Evolutionary conservation across 2,113 vertebrate genomes (phyloP), one percentile per base, ranked within the genome.

Genomic region (Aptenodytes forsteri): DNA sequence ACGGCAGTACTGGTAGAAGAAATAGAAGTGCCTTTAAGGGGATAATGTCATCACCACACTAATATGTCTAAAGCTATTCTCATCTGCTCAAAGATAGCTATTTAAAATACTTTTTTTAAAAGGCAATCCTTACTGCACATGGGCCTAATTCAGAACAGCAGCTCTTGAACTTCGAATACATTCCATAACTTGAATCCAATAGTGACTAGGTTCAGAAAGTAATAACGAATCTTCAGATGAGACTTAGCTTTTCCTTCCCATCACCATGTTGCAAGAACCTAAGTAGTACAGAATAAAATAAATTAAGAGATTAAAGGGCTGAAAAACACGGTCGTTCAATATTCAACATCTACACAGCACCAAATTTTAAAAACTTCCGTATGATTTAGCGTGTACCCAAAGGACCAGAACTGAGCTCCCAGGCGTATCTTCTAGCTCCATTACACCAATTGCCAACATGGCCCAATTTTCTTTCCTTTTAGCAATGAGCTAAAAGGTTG

Each of bases 161-260:
- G 46, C 19, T 62, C 62, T 32, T 42, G 62, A 40, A 40, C 1
- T 8, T 1, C 23, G 71, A 44, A 34, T 16, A 36, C 32, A 44
- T 55, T 64, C 88, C 49, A 4, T 19, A 38, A 69, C 46, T 40
- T 23, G 58, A 25, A 36, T 42, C 44, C 85, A 80, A 47, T 4
- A 66, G 59, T 40, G 61, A 38, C 52, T 44, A 7, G n/a, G 59
- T 25, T 46, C 81, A 92, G 70, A 83, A 69, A 95, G 40, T 32
- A 78, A 69, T 4, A 83, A 77, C 1, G 9, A 23, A 32, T 23
- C 79, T 94, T 75, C 78, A 69, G 56, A 10, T 55, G 81, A 67
- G 80, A 65, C 70, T 93, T n/a, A 67, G 73, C 72, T 91, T 79
- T 77, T 72, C 82, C 75, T 85, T 92, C 75, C 76, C 70, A 54